These are phyloP conservation scores for Rynchops niger DNA, from an alignment of 2,113 vertebrate species.

Conservation along the genomic window DNA sequence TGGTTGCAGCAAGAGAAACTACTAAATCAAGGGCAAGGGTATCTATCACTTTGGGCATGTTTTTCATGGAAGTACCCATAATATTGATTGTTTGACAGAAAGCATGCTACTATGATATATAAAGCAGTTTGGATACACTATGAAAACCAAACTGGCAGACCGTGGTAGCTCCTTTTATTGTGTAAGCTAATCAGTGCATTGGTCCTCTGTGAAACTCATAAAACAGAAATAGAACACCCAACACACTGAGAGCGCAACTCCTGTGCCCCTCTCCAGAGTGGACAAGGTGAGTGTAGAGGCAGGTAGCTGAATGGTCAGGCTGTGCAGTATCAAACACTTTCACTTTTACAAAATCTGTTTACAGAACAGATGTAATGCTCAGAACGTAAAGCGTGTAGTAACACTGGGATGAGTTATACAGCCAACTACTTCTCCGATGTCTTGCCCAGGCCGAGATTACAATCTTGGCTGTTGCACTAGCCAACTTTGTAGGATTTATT, in stretches of 20 bases:
- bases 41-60: background rate
- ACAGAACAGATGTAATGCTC: conserved; percentile 57
- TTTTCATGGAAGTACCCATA: background rate
- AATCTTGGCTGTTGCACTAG: background rate
- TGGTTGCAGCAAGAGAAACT: background rate
- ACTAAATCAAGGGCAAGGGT: background rate
- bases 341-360: conserved; percentile 48
- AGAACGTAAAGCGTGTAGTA: conserved; percentile 31
- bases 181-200: background rate
- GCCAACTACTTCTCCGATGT: background rate
- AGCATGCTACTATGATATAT: background rate
- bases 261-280: background rate
- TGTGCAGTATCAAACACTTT: background rate
- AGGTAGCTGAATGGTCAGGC: background rate
- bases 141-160: background rate
- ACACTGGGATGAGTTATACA: background rate
- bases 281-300: background rate
- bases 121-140: background rate
- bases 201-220: background rate
- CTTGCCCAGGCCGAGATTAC: background rate
- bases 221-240: background rate
- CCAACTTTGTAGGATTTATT: background rate
- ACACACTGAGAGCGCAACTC: background rate
- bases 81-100: background rate
- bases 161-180: background rate